phyloP scores from a whole-genome alignment of 2,113 vertebrate species.

The Planiliza haematocheilus region DNA sequence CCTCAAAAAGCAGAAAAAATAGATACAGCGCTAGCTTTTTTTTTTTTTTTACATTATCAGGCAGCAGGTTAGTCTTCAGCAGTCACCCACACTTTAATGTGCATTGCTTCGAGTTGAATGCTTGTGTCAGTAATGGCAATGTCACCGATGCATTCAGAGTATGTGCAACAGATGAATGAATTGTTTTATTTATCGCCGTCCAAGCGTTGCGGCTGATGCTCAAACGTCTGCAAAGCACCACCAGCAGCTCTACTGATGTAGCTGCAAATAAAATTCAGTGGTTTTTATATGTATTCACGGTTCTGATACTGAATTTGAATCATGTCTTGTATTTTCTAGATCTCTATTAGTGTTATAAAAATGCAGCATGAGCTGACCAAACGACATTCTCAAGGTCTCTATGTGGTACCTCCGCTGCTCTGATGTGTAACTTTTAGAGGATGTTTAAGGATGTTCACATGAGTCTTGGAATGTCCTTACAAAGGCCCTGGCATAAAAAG shows the following conservation, averaged over 20 bases:
- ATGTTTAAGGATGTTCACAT: conserved; percentile 23
- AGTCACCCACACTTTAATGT: not conserved
- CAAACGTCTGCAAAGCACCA: conserved; percentile 1
- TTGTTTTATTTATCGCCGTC: conserved; percentile 4
- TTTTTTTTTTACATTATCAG: conserved; percentile 1
- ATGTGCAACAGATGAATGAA: not conserved
- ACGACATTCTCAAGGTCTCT: not conserved
- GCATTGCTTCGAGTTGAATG: conserved; percentile 5
- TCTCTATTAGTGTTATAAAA: too few species aligned
- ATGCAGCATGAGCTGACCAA: conserved; percentile 22
- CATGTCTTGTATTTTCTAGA: not conserved
- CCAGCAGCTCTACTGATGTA: not conserved
- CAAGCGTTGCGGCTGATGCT: not conserved
- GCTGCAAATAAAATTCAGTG: conserved; percentile 15
- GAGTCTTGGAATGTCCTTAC: conserved; percentile 21
- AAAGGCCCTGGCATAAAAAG: conserved; percentile 18
- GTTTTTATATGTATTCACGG: conserved; percentile 2
- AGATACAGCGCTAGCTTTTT: not conserved
- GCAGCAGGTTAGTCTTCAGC: conserved; percentile 13
- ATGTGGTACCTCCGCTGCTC: conserved; percentile 2
- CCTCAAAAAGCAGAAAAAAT: conserved; percentile 15
- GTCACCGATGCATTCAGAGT: conserved; percentile 18
- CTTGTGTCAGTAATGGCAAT: conserved; percentile 2
- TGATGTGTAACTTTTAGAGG: conserved; percentile 33
- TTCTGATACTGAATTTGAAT: conserved; percentile 26